Base-by-base conservation (phyloP, 2,113 vertebrate genomes). In the Eurystomus gularis region DNA sequence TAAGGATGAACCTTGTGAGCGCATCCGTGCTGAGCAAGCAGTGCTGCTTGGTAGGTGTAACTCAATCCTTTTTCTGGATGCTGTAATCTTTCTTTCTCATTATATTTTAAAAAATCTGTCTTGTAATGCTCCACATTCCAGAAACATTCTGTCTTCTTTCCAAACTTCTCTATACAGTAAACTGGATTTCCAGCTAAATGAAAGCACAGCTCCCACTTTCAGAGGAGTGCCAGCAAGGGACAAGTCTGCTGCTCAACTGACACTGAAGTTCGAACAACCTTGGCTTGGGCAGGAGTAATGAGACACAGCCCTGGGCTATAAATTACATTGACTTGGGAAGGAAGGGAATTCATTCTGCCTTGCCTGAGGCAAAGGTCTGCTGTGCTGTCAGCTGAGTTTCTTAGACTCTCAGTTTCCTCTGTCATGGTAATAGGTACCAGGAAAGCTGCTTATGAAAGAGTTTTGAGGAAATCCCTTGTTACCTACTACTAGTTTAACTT, bases 301-400 rank as follows among this genome's bases (percentile, higher is more conserved):
- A 97, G 95, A 92, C 83, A 95, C 81, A 96, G 96, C 97, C 96
- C 80, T 57, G 90, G 94, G 96, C 93, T 96, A 97, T 64, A 61
- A 96, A 93, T 86, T 91, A 52, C 91, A 82, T 39, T 71, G 90
- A 78, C 78, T 94, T 73, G 95, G 96, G 72, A 95, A 39, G 0
- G 7, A 33, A 37, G 86, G 86, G 83, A 95, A 91, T 93, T 97
- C 68, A 16, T 88, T 95, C 94, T 97, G 95, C 93, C 95, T 91
- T 87, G 95, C 97, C 96, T 62, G 82, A 94, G 94, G 97, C 96
- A 93, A 86, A 95, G 97, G 96, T 97, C 97, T 96, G 94, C 95
- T 82, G 17, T 61, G 92, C 96, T 97, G 97, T 86, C 94, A 96
- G 90, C 90, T 57, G 61, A 84, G 94, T 76, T 95, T 86, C 96